A percentile compares a stretch with the other conserved stretches of the same genome.
phyloP scores from a whole-genome alignment of 2,113 vertebrate genomes.

The Nematolebias whitei region DNA sequence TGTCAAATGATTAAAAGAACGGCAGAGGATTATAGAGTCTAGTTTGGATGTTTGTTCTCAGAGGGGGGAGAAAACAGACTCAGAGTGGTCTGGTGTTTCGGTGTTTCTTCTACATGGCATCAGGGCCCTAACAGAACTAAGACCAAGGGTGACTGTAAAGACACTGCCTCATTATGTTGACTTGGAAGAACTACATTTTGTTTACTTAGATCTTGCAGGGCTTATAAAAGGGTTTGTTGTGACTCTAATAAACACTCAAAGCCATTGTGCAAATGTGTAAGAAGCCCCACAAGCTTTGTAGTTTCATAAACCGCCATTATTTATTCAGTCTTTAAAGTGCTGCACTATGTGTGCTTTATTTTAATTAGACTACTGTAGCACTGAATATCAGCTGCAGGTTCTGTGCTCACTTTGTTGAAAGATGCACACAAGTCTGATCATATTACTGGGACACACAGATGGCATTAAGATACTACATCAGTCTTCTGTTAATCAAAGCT shows the following conservation, averaged over 20 bases:
- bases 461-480: no score
- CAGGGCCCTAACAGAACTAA: conserved; percentile 41
- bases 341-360: not conserved
- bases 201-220: conserved; percentile 83
- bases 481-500: no score
- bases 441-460: no score
- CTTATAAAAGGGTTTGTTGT: conserved; percentile 84
- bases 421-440: no score
- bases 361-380: no score
- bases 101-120: conserved; percentile 58
- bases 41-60: conserved; percentile 78
- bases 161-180: conserved; percentile 77
- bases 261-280: conserved; percentile 15
- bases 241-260: conserved; percentile 70
- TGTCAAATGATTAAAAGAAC: conserved; percentile 96
- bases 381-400: no score
- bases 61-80: conserved; percentile 43
- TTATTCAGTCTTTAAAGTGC: not conserved
- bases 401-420: no score
- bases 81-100: conserved; percentile 38
- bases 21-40: conserved; percentile 89
- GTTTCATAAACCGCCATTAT: not conserved
- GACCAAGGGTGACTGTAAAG: conserved; percentile 72
- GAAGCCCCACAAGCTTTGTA: not conserved
- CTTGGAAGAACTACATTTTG: conserved; percentile 82